A percentile compares a stretch with the other conserved stretches of the same genome.
phyloP scores from a whole-genome alignment of 1,140 invertebrate genomes.

The Microvelia longipes region DNA sequence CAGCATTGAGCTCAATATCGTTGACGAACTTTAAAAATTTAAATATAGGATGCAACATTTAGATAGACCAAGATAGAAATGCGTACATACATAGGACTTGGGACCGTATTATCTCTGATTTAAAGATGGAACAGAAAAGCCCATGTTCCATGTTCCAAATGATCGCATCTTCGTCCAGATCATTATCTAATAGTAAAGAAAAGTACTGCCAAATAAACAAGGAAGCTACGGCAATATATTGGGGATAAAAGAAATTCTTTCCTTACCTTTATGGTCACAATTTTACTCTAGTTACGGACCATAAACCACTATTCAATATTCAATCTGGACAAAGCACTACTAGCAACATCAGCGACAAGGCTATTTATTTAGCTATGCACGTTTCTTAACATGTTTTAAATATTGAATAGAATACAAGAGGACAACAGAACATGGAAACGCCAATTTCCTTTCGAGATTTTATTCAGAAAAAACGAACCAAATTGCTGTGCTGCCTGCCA shows the following conservation, averaged over 20 bases:
- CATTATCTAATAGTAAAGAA: slow-evolving; percentile 29
- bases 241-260: slow-evolving; percentile 36
- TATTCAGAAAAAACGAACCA: not conserved
- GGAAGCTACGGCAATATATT: slow-evolving; percentile 36
- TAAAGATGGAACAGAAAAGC: too few species aligned
- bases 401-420: slow-evolving; percentile 27
- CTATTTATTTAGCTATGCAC: not conserved
- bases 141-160: too few species aligned
- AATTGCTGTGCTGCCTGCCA: too few species aligned
- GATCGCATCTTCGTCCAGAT: slow-evolving; percentile 31
- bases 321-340: slow-evolving; percentile 22
- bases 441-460: slow-evolving; percentile 25
- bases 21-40: too few species aligned
- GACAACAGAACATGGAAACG: slow-evolving; percentile 19
- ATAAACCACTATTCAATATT: slow-evolving; percentile 33
- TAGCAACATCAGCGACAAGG: not conserved
- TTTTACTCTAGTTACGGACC: slow-evolving; percentile 36
- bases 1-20: too few species aligned
- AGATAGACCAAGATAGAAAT: too few species aligned
- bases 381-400: slow-evolving; percentile 26
- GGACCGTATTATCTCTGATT: too few species aligned
- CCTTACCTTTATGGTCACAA: slow-evolving; percentile 34
- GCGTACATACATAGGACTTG: too few species aligned
- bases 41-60: too few species aligned
- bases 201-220: slow-evolving; percentile 37